Conservation (phyloP, 2,113 vertebrate genomes). For the Fregetta grallaria region DNA sequence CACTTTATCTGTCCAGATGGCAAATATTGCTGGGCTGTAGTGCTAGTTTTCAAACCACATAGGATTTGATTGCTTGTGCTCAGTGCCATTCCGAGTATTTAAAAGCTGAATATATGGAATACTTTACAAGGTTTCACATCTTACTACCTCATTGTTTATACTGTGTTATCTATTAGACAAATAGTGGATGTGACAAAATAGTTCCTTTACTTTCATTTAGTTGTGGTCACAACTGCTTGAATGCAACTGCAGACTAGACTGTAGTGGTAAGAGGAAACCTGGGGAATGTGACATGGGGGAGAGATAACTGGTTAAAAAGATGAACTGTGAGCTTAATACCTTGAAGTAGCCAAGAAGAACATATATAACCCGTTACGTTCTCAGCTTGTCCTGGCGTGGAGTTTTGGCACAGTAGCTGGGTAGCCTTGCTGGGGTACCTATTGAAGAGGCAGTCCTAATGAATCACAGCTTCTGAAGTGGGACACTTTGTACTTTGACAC, state of each 20-base stretch:
- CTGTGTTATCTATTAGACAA: not conserved
- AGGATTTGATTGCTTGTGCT: not conserved
- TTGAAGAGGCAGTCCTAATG: not conserved
- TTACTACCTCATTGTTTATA: not conserved
- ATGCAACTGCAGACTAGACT: not conserved
- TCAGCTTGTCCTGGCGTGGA: not conserved
- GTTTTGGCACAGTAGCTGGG: not conserved
- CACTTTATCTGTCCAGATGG: not conserved
- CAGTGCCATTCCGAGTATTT: not conserved
- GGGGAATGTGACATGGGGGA: not conserved
- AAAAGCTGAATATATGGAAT: not conserved
- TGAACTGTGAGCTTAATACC: not conserved
- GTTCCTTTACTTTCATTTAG: not conserved
- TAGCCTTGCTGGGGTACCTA: not conserved
- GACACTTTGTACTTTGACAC: not conserved
- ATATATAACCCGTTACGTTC: not conserved
- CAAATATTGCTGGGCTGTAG: not conserved
- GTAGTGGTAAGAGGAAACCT: not conserved
- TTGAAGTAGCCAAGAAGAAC: not conserved
- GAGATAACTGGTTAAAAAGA: not conserved
- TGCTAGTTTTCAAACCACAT: not conserved
- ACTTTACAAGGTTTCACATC: not conserved
- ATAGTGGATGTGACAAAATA: not conserved
- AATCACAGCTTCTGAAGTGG: not conserved
- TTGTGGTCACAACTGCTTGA: not conserved